A percentile compares a stretch with the other conserved stretches of the same genome.
These are phyloP conservation scores for Sebastes schlegelii DNA, from an alignment of 2,113 vertebrate genomes.

Conservation along the genomic window DNA sequence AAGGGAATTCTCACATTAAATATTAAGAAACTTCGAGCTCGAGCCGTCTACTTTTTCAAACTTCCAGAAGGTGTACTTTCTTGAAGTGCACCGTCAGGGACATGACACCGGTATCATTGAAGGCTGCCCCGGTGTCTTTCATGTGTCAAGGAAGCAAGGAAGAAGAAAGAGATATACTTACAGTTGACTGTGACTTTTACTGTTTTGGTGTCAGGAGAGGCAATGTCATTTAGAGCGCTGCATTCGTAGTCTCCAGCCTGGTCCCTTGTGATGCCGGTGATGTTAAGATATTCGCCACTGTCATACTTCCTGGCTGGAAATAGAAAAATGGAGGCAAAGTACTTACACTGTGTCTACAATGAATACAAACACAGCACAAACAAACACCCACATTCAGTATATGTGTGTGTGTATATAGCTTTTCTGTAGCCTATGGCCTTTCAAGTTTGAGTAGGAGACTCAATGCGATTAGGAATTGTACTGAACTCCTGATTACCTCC, in stretches of 20 bases:
- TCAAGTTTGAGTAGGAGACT: conserved; percentile 32
- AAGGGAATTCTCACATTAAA: conserved; percentile 87
- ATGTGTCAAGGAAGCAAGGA: conserved; percentile 8
- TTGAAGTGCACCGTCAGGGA: conserved; percentile 41
- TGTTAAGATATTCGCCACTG: conserved; percentile 96
- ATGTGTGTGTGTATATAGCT: not conserved
- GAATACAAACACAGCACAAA: conserved; percentile 38
- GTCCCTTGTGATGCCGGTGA: conserved; percentile 94
- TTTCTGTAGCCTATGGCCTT: conserved; percentile 21
- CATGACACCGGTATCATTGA: conserved; percentile 22
- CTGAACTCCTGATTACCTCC: conserved; percentile 50
- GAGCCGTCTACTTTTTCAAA: conserved; percentile 62
- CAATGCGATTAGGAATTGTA: conserved; percentile 35
- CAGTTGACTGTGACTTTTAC: conserved; percentile 98
- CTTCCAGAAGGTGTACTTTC: conserved; percentile 59
- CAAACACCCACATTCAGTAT: too few species aligned
- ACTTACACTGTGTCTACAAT: conserved; percentile 56
- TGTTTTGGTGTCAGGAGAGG: conserved; percentile 93
- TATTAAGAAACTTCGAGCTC: conserved; percentile 81
- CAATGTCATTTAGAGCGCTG: conserved; percentile 94
- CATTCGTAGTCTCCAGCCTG: conserved; percentile 98
- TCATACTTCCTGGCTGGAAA: conserved; percentile 92
- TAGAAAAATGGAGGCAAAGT: conserved; percentile 58
- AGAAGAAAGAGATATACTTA: conserved; percentile 85
- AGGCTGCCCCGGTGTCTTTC: conserved; percentile 18